A percentile compares a stretch with the other conserved stretches of the same genome.
Evolutionary conservation across 2,888 invertebrate species (phyloP).

Genomic region (Eucera pruinosa): DNA sequence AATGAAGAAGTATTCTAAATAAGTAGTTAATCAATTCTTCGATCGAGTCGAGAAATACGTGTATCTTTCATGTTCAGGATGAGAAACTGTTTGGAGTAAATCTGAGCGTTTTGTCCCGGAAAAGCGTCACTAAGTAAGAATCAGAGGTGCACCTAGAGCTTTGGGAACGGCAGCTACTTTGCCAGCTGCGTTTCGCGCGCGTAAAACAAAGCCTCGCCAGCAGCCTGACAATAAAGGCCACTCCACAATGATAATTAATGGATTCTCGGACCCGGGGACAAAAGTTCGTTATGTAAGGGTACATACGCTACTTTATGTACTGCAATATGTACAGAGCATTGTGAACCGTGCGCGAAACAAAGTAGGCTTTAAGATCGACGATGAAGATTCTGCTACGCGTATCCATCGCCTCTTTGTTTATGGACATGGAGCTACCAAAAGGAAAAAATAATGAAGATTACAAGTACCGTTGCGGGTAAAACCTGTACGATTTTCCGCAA

Average conservation of each 20-base stretch:
- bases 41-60: background rate
- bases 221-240: conserved; percentile 57
- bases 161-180: conserved; percentile 50
- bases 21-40: background rate
- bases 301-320: conserved; percentile 29
- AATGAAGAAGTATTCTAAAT: no score
- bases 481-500: no score
- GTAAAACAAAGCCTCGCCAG: conserved; percentile 50
- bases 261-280: conserved; percentile 53
- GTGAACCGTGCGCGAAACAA: conserved; percentile 31
- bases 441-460: conserved; percentile 10
- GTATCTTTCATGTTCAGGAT: background rate
- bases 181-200: conserved; percentile 33
- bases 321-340: conserved; percentile 34
- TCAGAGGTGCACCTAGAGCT: conserved; percentile 41
- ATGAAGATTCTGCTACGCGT: conserved; percentile 12
- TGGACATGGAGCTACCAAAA: no score
- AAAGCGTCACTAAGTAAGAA: conserved; percentile 47
- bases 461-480: background rate
- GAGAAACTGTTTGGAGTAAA: conserved; percentile 12
- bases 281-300: conserved; percentile 52
- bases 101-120: conserved; percentile 10
- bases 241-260: conserved; percentile 65
- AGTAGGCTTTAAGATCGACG: conserved; percentile 42
- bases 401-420: conserved; percentile 10